A percentile compares a stretch with the other conserved stretches of the same genome.
These are phyloP conservation scores for Panthera uncia DNA, from an alignment of 2,113 vertebrate genomes.

Conservation along the genomic window DNA sequence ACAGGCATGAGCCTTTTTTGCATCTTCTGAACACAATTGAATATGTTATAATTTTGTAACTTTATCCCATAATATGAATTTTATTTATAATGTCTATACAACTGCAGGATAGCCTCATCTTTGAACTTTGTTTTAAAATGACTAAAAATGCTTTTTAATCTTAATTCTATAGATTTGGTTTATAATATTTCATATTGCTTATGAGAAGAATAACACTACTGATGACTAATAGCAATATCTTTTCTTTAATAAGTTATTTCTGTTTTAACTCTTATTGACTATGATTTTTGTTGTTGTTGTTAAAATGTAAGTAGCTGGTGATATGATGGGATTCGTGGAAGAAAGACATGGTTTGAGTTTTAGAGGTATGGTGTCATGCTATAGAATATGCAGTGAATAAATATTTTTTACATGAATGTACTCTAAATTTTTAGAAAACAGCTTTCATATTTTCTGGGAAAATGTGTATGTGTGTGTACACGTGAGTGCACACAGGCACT, in stretches of 20 bases:
- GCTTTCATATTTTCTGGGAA: slow-evolving; percentile 2
- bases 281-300: background rate
- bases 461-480: background rate
- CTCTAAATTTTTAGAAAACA: slow-evolving; percentile 31
- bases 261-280: background rate
- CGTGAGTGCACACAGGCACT: background rate
- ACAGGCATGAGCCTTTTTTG: background rate
- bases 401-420: slow-evolving; percentile 36
- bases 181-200: slow-evolving; percentile 31
- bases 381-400: background rate
- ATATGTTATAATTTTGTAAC: background rate
- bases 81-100: background rate
- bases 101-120: background rate
- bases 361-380: background rate
- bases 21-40: slow-evolving; percentile 15
- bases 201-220: background rate
- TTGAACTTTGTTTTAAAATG: slow-evolving; percentile 33
- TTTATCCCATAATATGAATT: background rate
- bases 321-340: background rate
- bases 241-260: background rate
- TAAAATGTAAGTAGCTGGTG: slow-evolving; percentile 8
- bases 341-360: slow-evolving; percentile 19
- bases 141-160: slow-evolving; percentile 1
- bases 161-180: slow-evolving; percentile 36
- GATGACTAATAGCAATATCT: background rate